These are phyloP conservation scores for Erythrocebus patas DNA, from an alignment of 2,113 vertebrate genomes.

Conservation along the genomic window DNA sequence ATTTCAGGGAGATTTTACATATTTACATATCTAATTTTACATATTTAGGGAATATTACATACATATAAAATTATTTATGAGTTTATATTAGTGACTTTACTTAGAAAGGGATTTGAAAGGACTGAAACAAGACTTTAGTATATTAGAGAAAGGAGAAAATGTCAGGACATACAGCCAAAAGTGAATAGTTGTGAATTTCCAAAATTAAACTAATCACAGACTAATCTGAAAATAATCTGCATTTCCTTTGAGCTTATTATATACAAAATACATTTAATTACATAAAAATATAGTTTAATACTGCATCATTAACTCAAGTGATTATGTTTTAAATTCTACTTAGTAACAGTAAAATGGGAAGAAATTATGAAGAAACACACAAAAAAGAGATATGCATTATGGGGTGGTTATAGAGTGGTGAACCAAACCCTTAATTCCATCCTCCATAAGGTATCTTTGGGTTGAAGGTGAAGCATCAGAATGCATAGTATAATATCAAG, in stretches of 20 bases:
- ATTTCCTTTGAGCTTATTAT: not conserved
- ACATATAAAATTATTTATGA: not conserved
- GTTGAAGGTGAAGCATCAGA: not conserved
- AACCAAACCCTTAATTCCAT: not conserved
- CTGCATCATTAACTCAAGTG: not conserved
- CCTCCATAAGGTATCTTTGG: not conserved
- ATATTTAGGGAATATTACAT: not conserved
- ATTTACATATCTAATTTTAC: not conserved
- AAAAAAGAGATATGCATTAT: not conserved
- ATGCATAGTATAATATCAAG: accelerated
- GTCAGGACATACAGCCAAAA: not conserved
- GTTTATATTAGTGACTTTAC: not conserved
- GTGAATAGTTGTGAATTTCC: not conserved
- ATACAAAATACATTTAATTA: constrained; percentile 17
- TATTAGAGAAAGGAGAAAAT: not conserved
- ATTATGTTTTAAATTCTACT: not conserved
- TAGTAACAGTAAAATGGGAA: not conserved
- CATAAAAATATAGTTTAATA: constrained; percentile 12
- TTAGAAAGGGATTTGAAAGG: not conserved
- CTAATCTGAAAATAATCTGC: not conserved
- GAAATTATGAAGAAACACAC: not conserved
- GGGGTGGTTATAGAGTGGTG: not conserved
- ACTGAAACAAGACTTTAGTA: not conserved
- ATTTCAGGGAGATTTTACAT: not conserved
- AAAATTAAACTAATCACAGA: not conserved